Evolutionary conservation across 2,797 vertebrate species (phyloP).

Genomic region (Tenualosa thibaudeaui): DNA sequence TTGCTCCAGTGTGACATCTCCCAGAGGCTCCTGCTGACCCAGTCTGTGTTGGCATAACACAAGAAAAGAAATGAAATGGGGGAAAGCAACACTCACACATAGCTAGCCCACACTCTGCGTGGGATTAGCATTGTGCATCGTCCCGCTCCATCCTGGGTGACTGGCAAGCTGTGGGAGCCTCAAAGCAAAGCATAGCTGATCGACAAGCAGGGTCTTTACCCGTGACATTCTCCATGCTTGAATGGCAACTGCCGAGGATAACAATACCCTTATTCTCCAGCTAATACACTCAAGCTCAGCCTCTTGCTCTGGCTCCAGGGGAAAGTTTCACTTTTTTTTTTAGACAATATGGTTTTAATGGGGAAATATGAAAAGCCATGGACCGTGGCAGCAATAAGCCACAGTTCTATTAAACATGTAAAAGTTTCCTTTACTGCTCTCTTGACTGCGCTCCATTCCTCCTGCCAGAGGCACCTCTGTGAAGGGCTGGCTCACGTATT

Average conservation of each 20-base stretch:
- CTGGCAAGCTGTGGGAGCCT: slow-evolving; percentile 15
- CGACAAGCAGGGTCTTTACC: neutral
- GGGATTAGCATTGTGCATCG: neutral
- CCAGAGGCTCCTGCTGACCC: slow-evolving; percentile 12
- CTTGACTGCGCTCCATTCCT: neutral
- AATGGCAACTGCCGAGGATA: neutral
- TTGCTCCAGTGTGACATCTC: slow-evolving; percentile 58
- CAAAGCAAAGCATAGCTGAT: slow-evolving; percentile 11
- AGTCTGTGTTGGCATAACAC: slow-evolving; percentile 19
- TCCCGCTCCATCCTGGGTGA: neutral
- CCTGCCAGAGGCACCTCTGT: neutral
- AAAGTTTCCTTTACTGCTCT: neutral
- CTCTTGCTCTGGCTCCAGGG: neutral
- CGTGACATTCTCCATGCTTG: neutral
- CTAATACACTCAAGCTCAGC: neutral
- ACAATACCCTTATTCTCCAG: neutral
- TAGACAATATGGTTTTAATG: neutral
- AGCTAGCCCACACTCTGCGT: neutral
- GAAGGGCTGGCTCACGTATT: neutral
- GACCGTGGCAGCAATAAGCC: neutral
- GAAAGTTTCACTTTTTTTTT: neutral
- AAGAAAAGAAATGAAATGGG: neutral
- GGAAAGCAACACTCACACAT: neutral
- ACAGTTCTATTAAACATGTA: neutral
- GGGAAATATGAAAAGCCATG: neutral